These are phyloP conservation scores for Notothenia coriiceps DNA, from an alignment of 2,113 vertebrate species.

Conservation along the genomic window DNA sequence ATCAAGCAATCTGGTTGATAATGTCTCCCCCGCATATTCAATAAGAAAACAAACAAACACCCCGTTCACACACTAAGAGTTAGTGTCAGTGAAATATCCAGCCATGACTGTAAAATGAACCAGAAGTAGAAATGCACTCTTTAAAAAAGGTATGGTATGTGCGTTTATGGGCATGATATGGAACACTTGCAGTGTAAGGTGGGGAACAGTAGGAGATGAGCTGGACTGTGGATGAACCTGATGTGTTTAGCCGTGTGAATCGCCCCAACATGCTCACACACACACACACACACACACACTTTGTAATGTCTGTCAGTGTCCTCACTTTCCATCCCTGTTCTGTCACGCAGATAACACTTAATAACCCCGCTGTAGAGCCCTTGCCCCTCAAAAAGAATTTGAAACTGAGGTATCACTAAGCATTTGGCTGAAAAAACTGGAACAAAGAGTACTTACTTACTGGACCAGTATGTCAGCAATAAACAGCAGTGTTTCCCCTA, in stretches of 20 bases:
- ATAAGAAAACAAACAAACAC: constrained; percentile 44
- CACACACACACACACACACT: constrained; percentile 1
- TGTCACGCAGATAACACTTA: constrained; percentile 30
- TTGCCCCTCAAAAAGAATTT: too few relatives aligned
- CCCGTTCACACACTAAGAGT: constrained; percentile 12
- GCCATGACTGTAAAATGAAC: constrained; percentile 34
- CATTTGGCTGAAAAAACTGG: too few relatives aligned
- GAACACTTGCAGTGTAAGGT: constrained; percentile 75
- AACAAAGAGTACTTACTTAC: too few relatives aligned
- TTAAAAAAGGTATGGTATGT: constrained; percentile 56
- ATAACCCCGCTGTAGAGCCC: constrained; percentile 1
- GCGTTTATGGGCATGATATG: constrained; percentile 69
- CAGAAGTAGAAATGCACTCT: constrained; percentile 32
- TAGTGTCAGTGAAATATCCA: constrained; percentile 38
- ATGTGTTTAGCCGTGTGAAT: constrained; percentile 39
- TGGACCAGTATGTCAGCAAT: too few relatives aligned
- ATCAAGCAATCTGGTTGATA: constrained; percentile 41
- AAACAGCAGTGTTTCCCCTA: too few relatives aligned
- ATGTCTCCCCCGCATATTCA: constrained; percentile 1
- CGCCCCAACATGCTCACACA: constrained; percentile 60
- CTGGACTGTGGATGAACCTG: constrained; percentile 77
- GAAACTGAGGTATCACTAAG: too few relatives aligned
- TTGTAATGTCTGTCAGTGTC: constrained; percentile 22
- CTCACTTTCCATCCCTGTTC: constrained; percentile 16
- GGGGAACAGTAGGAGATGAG: constrained; percentile 37